phyloP scores from a whole-genome alignment of 2,797 vertebrate genomes.

The Sebastes minor region DNA sequence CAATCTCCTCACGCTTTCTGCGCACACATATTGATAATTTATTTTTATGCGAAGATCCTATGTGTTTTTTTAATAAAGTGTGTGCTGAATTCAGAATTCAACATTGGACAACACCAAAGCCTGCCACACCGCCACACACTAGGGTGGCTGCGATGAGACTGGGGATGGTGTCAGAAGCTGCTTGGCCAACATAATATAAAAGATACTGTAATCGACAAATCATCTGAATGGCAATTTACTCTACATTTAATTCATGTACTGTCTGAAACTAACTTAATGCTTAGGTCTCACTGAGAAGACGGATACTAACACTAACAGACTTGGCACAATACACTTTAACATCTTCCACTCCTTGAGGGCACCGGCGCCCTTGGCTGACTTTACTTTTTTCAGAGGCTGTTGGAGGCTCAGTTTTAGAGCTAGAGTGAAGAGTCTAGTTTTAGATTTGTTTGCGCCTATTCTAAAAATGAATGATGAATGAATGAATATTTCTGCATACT shows the following conservation, averaged over 20 bases:
- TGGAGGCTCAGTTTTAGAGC: too few relatives aligned
- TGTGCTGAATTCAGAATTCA: neutral
- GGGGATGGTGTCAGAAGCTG: neutral
- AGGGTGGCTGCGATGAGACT: neutral
- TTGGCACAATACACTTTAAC: neutral
- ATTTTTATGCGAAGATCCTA: neutral
- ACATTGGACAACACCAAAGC: neutral
- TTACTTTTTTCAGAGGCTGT: too few relatives aligned
- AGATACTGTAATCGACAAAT: neutral
- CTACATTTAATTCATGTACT: neutral
- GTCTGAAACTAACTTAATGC: neutral
- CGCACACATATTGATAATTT: neutral
- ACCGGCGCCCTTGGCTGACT: too few relatives aligned
- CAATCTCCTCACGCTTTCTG: neutral
- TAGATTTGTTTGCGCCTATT: too few relatives aligned
- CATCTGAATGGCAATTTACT: neutral
- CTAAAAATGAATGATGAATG: too few relatives aligned
- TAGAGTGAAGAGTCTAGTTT: too few relatives aligned
- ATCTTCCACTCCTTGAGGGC: too few relatives aligned
- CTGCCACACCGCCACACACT: neutral
- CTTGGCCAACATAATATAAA: neutral
- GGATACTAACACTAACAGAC: neutral
- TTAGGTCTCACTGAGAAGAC: neutral
- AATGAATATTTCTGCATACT: too few relatives aligned
- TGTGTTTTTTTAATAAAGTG: neutral